Conservation (phyloP, 2,888 invertebrate genomes). For the Melanotus villosus region DNA sequence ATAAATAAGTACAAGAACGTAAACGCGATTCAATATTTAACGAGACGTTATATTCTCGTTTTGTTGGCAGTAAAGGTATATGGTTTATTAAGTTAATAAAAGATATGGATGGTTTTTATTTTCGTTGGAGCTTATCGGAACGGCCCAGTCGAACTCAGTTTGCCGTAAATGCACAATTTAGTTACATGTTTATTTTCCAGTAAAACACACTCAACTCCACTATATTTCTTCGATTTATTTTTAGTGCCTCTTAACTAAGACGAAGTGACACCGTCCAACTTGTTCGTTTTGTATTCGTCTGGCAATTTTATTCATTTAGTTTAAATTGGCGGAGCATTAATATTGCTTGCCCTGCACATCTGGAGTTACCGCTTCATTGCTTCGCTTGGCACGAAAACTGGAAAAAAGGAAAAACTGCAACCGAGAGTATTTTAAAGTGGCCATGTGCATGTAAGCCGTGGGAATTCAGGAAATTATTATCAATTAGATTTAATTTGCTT, state of each 20-base stretch:
- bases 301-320: conserved; percentile 10
- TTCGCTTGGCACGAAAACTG: conserved; percentile 10
- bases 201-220: background rate
- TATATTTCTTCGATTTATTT: conserved; percentile 1
- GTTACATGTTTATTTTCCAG: background rate
- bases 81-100: no score
- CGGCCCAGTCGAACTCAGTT: background rate
- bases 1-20: no score
- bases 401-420: background rate
- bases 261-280: background rate
- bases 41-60: no score
- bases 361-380: conserved; percentile 21
- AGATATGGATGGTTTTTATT: background rate
- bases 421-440: background rate
- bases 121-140: background rate
- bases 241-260: background rate
- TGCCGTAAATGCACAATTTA: background rate
- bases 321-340: conserved; percentile 27
- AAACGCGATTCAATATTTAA: no score
- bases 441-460: conserved; percentile 11
- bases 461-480: conserved; percentile 32
- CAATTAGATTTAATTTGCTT: conserved; percentile 38
- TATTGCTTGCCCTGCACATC: conserved; percentile 24
- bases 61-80: no score
- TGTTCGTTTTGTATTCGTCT: background rate